Evolutionary conservation across 2,888 invertebrate genomes (phyloP).

Genomic region (Cistogaster globosa): DNA sequence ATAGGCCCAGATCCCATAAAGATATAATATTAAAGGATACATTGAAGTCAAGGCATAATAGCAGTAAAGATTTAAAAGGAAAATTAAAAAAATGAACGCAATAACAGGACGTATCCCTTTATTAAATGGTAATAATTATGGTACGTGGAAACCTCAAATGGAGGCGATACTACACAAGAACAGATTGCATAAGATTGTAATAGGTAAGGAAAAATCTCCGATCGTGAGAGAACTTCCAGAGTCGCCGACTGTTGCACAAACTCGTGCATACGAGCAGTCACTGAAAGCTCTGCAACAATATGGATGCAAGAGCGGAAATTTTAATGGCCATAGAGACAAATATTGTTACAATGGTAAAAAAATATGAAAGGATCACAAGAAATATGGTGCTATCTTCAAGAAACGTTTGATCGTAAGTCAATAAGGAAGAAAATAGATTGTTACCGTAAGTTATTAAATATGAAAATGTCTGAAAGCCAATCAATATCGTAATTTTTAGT

Average conservation of each 20-base stretch:
- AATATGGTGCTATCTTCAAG: constrained; percentile 25
- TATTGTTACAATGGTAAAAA: constrained; percentile 33
- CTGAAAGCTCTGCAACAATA: not conserved
- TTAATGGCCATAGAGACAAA: constrained; percentile 26
- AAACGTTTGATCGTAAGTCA: constrained; percentile 29
- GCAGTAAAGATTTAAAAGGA: too few relatives aligned
- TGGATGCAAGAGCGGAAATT: constrained; percentile 39
- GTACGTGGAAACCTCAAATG: too few relatives aligned
- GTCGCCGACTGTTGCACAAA: not conserved
- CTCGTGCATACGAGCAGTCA: not conserved
- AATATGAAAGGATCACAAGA: constrained; percentile 17
- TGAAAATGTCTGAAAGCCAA: constrained; percentile 15
- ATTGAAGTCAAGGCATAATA: not conserved
- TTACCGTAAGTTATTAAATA: constrained; percentile 46
- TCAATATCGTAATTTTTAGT: constrained; percentile 13
- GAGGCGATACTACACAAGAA: too few relatives aligned
- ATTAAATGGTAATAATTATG: too few relatives aligned
- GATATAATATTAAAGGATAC: not conserved
- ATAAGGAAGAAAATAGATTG: constrained; percentile 30
- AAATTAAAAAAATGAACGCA: not conserved
- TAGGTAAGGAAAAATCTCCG: not conserved
- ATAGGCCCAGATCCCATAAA: constrained; percentile 11
- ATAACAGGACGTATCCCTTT: not conserved
- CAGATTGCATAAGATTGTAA: too few relatives aligned
- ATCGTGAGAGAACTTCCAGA: not conserved